Evolutionary conservation across 2,888 invertebrate species (phyloP), one percentile per base, ranked within the genome.

Genomic region (Athrips mouffetella): DNA sequence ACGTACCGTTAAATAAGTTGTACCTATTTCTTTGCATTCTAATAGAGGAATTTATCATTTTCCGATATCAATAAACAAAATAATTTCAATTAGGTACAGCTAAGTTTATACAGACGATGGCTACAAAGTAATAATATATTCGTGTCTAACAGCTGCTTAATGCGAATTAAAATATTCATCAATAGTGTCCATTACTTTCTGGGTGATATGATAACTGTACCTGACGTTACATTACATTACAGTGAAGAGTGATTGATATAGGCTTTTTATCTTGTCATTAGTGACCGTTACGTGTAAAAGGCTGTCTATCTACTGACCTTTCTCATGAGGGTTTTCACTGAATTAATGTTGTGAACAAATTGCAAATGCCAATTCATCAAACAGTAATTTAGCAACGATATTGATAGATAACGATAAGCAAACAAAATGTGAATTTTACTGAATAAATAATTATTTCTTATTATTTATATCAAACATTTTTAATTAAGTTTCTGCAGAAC

Each of bases 181-280:
- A 23, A 16, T 35, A 4, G 16, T 10, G 2, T 7, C 44, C 37
- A 37, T 48, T 37, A 39, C 18, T 45, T 44, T 37, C 45, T 48
- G 44, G 44, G 37, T 33, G 11, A 29, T 16, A 29, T 21, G 31
- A n/a, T 52, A 52, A 53, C 53, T 48, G 53, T 53, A 46, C n/a
- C n/a, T n/a, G 18, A 33, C 37, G 46, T 47, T 37, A 44, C n/a
- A 21, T 16, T 18, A 20, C 20, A 20, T 13, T n/a, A n/a, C n/a
- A n/a, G n/a, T n/a, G n/a, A n/a, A 11, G 21, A 23, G 31, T 47
- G 47, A 47, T 40, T 40, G 23, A 47, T 10, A 27, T 46, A 25
- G 27, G 37, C 37, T 27, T 10, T 18, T 11, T 40, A 41, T 42
- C 45, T 41, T 41, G 35, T 21, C 48, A 35, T 45, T 45, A 44